Evolutionary conservation across 2,113 vertebrate species (phyloP).

Genomic region (Felis chaus): DNA sequence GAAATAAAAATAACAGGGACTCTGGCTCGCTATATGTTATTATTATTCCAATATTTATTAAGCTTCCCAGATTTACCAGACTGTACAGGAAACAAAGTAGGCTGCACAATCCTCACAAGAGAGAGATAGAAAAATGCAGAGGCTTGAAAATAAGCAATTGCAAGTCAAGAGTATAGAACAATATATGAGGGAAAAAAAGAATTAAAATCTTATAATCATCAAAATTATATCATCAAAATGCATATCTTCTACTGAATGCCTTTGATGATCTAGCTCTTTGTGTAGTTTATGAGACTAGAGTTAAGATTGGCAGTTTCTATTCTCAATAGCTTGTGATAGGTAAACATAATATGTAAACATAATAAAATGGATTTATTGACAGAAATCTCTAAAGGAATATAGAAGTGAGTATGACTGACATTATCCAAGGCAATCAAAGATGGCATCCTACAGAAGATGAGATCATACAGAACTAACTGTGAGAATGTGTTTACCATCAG

Average conservation of each 20-base stretch:
- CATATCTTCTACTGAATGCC: background rate
- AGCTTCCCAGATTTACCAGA: background rate
- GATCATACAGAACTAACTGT: background rate
- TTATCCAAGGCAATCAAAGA: background rate
- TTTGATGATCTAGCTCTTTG: background rate
- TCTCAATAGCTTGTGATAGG: background rate
- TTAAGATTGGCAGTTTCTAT: background rate
- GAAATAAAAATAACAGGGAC: background rate
- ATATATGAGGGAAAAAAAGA: background rate
- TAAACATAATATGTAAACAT: background rate
- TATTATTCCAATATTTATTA: slow-evolving; percentile 36
- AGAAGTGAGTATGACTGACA: background rate
- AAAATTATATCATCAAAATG: background rate
- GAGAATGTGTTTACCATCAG: background rate
- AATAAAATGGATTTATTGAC: background rate
- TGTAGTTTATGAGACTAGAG: background rate
- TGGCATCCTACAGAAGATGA: background rate
- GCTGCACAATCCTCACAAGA: background rate
- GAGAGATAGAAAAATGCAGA: background rate
- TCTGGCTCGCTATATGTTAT: background rate
- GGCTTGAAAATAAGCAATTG: background rate
- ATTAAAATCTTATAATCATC: background rate
- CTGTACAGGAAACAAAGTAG: background rate
- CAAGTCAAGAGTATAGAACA: background rate
- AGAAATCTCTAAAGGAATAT: background rate